Evolutionary conservation across 2,888 invertebrate species (phyloP).

Genomic region (Pollenia amentaria): DNA sequence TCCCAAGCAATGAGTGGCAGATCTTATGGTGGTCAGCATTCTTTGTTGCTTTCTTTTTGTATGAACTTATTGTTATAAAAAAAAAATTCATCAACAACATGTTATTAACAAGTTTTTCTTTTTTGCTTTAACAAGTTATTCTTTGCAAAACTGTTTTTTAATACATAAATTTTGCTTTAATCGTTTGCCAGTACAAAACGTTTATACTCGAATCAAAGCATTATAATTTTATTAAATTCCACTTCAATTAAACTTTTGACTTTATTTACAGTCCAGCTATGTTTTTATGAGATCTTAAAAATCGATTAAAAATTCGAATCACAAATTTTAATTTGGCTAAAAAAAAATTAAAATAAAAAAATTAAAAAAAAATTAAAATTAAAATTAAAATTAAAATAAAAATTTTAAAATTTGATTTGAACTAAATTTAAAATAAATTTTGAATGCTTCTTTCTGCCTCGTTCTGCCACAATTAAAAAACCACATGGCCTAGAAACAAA

Average conservation of each 20-base stretch:
- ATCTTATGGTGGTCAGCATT: too few relatives aligned
- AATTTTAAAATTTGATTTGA: constrained; percentile 11
- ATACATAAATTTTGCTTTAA: constrained; percentile 21
- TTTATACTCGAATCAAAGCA: constrained; percentile 43
- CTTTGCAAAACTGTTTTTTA: not conserved
- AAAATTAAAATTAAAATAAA: not conserved
- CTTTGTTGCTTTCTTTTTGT: too few relatives aligned
- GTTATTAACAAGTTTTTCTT: too few relatives aligned
- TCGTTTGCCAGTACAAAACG: constrained; percentile 39
- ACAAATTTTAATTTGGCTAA: not conserved
- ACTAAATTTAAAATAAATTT: not conserved
- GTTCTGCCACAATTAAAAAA: not conserved
- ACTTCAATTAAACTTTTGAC: constrained; percentile 44
- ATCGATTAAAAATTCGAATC: not conserved
- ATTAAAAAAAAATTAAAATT: not conserved
- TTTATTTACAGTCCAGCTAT: constrained; percentile 13
- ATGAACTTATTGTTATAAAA: too few relatives aligned
- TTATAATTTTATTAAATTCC: constrained; percentile 37
- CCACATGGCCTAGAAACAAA: constrained; percentile 5
- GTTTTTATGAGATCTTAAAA: not conserved
- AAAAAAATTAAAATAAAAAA: not conserved
- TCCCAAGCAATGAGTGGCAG: too few relatives aligned
- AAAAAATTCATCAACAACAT: too few relatives aligned
- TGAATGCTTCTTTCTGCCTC: not conserved
- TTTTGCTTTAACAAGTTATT: not conserved